Evolutionary conservation across 2,888 invertebrate genomes (phyloP), one percentile per base, ranked within the genome.

Genomic region (Cactoblastis cactorum): DNA sequence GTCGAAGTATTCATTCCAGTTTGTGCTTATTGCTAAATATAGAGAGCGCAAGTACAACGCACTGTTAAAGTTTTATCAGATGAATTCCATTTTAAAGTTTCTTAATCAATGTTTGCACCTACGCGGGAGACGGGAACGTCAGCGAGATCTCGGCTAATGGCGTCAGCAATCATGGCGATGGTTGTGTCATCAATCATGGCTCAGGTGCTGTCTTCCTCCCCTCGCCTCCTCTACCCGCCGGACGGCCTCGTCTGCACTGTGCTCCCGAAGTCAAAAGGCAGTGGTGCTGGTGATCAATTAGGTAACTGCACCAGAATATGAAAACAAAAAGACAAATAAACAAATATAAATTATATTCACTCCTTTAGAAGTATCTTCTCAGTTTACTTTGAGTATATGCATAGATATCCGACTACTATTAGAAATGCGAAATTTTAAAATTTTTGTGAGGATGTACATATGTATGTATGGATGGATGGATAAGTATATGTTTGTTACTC

Each of bases 101-200:
- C 50, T 41, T 57, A 59, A 57, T 59, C 53, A 57, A 45, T 32
- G 52, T 51, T 51, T 45, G 24, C 51, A 54, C 53, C 47, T 54
- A 53, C 47, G 47, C 45, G 32, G 35, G 47, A 43, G 43, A 45
- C 48, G 37, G 18, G 43, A 49, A 49, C 51, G 53, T 39, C 52
- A 53, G 53, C 39, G 34, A 52, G 51, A 54, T 45, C 52, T 49
- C 52, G 56, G 59, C 67, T 77, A 77, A 80, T 77, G 78, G 72
- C 62, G 58, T 59, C 67, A 65, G 33, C 49, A 83, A 86, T 84
- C 84, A 84, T 80, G 71, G 74, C 78, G 73, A 80, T 79, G 76
- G 83, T 63, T 71, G 71, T 66, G 74, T 87, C 87, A 88, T 88
- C 88, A 87, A 88, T 88, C 88, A 87, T 70, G 69, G 83, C 80